Evolutionary conservation across 2,113 vertebrate species (phyloP), one percentile per base, ranked within the genome.

Genomic region (Platysternon megacephalum): DNA sequence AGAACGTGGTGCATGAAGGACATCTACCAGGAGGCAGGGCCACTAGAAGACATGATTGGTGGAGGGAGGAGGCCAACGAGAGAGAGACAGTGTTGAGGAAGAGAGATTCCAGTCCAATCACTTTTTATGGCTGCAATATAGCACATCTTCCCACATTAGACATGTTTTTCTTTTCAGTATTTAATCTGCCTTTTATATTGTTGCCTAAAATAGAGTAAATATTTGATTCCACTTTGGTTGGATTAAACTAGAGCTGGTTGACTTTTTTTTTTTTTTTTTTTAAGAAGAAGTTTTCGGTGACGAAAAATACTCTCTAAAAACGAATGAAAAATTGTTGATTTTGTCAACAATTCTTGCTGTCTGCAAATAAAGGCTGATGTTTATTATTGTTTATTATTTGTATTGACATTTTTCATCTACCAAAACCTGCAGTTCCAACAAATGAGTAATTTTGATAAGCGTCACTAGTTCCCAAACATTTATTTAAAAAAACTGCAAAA

Each of bases 121-220:
- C 81, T 93, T 83, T 94, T 51, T 74, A 86, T 90, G 85, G 89
- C 90, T 91, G 87, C 58, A 46, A 89, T 2, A 0, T 65, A 93
- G 89, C 84, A 79, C 81, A 68, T 91, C 87, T 93, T 74, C 53
- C 74, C 65, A 56, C 2, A 0, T 81, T 89, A 83, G 89, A 86
- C 4, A 0, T 88, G 58, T 90, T 48, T 79, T 78, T 53, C 55
- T 48, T 94, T 94, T 94, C 1, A 0, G 88, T 95, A 91, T 85
- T 94, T 83, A 90, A 95, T 90, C 85, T 42, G 2, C 94, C 86
- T 92, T 84, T 93, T 94, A 95, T 95, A 95, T 68, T 10, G 0
- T 42, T 85, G 74, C 82, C n/a, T 90, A 84, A 78, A 85, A 79
- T 89, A 92, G 95, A 95, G 4, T 86, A 42, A 91, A 84, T 93